Base-by-base conservation (phyloP, 1,140 invertebrate genomes). In the Panagrolaimus sp. region DNA sequence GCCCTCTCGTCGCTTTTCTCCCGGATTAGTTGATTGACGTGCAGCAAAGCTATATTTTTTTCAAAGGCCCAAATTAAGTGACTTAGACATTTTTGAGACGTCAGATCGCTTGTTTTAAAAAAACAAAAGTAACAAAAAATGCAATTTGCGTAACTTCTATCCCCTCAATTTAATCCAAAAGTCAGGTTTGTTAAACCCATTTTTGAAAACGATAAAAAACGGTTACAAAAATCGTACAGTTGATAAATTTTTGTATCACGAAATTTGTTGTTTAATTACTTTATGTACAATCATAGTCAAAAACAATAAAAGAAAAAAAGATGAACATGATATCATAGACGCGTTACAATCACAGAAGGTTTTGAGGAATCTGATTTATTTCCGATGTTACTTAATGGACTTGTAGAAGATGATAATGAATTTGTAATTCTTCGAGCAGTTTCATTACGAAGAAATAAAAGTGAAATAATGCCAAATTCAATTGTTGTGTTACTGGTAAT, bases 21-120 rank as follows among this genome's bases (percentile, higher is more conserved):
- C 27, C 51, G 51, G 51, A 57, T 57, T 57, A 57, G 51, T 57
- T 23, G 16, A 57, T 57, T 57, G 51, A 57, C 51, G 51, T 57
- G 51, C 51, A 38, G 2, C 31, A 38, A 38, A 4, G 31, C 31
- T 38, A 38, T 38, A 38, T 38, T 38, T 38, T 38, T 38, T 38
- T 38, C 31, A 38, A 38, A 38, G 31, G 7, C 31, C 31, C 31
- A 38, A 38, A 38, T 38, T 38, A 38, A 38, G 31, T 4, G 31
- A 38, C 31, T 38, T 38, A 38, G 31, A 38, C 7, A 4, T 38
- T 38, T 38, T 38, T 38, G 31, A 38, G 31, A 38, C 31, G 31
- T 38, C 31, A 38, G 31, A 38, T 38, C 20, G n/a, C 27, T 27
- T 57, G 51, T 27, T 27, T 20, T 25, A 4, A 57, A 57, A n/a